These are phyloP conservation scores for Cerastis rubricosa DNA, from an alignment of 2,888 invertebrate genomes.

Conservation along the genomic window DNA sequence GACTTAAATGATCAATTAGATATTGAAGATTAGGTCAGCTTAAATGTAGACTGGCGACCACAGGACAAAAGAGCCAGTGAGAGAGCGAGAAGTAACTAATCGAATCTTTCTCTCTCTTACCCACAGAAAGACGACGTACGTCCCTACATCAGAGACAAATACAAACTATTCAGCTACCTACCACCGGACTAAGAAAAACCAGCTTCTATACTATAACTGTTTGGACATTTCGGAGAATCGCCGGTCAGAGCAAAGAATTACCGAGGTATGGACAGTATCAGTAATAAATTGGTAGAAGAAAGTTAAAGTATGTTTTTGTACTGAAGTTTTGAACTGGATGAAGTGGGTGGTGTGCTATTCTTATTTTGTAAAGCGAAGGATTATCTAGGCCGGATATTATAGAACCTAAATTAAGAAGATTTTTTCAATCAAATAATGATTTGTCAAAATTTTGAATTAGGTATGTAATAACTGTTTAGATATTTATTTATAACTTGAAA, in stretches of 20 bases:
- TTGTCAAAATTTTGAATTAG: background rate
- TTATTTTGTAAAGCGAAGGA: background rate
- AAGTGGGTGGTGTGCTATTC: background rate
- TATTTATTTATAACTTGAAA: background rate
- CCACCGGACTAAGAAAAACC: constrained; percentile 93
- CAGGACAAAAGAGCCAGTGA: too few species aligned
- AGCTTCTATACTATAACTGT: constrained; percentile 35
- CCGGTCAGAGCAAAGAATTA: background rate
- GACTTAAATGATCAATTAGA: too few species aligned
- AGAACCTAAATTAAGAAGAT: background rate
- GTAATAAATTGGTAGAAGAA: background rate
- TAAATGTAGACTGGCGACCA: too few species aligned
- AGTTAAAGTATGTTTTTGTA: background rate
- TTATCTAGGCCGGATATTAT: background rate
- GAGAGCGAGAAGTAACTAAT: too few species aligned
- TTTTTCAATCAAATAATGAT: background rate
- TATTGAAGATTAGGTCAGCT: too few species aligned
- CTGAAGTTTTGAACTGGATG: background rate
- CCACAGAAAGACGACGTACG: constrained; percentile 97
- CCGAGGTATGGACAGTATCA: constrained; percentile 23
- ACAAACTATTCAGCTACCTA: constrained; percentile 96
- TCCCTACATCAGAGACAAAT: constrained; percentile 97
- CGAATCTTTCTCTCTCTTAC: background rate
- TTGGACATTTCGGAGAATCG: constrained; percentile 47
- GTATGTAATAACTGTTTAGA: background rate